Evolutionary conservation across 2,888 invertebrate genomes (phyloP).

Genomic region (Aquatica leii): DNA sequence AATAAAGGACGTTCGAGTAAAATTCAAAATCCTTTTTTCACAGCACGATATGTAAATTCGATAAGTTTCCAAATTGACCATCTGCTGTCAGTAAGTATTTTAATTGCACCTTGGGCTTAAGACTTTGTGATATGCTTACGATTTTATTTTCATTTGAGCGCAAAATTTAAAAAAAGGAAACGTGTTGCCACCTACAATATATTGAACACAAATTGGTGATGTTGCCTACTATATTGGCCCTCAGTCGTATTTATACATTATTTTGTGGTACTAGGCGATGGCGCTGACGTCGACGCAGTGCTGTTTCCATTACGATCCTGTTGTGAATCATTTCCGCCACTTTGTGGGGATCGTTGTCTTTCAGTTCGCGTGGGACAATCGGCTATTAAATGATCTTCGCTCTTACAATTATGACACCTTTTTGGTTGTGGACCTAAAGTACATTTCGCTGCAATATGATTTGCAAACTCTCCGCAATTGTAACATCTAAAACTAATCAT

Average conservation of each 20-base stretch:
- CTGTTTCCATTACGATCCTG: constrained; percentile 48
- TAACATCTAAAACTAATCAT: constrained; percentile 72
- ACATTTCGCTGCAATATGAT: constrained; percentile 92
- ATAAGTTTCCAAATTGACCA: constrained; percentile 48
- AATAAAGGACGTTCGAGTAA: constrained; percentile 25
- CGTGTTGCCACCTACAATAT: constrained; percentile 34
- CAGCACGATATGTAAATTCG: constrained; percentile 61
- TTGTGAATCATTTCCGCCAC: constrained; percentile 35
- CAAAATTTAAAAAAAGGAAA: neutral
- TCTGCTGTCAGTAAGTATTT: constrained; percentile 45
- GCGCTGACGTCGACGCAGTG: constrained; percentile 26
- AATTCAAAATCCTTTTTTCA: constrained; percentile 49
- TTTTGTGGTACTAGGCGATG: constrained; percentile 38
- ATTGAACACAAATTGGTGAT: constrained; percentile 38
- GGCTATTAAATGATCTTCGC: constrained; percentile 87
- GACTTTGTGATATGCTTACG: neutral
- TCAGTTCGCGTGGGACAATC: constrained; percentile 77
- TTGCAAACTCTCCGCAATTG: constrained; percentile 92
- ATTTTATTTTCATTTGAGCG: too few relatives aligned
- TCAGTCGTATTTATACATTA: constrained; percentile 16
- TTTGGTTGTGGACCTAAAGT: constrained; percentile 88
- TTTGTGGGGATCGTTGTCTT: constrained; percentile 36
- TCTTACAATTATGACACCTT: constrained; percentile 89
- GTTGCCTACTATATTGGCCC: constrained; percentile 22
- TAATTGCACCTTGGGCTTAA: constrained; percentile 47